Conservation (phyloP, 1,140 invertebrate genomes). For the Myzus persicae region DNA sequence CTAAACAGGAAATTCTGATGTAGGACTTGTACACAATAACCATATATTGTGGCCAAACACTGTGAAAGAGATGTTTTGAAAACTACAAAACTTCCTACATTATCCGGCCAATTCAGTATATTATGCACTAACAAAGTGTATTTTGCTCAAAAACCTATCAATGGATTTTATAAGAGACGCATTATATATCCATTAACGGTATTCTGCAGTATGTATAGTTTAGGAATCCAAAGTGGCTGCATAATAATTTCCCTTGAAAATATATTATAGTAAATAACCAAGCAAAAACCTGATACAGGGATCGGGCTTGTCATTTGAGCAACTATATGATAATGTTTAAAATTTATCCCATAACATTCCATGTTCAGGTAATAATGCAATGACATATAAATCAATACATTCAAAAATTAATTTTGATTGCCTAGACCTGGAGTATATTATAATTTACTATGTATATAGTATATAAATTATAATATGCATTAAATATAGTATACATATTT, state of each 20-base stretch:
- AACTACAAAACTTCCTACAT: background rate
- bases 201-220: background rate
- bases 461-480: too few species aligned
- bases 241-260: background rate
- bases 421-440: too few species aligned
- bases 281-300: background rate
- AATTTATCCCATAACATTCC: background rate
- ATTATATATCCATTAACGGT: background rate
- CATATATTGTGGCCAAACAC: background rate
- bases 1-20: background rate
- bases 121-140: background rate
- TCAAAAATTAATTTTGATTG: too few species aligned
- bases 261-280: background rate
- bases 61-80: background rate
- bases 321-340: background rate
- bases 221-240: background rate
- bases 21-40: background rate
- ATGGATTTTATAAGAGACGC: background rate
- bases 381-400: background rate
- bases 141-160: background rate
- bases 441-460: too few species aligned
- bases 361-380: background rate
- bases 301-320: too few species aligned
- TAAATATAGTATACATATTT: background rate
- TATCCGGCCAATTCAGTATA: background rate